phyloP scores from a whole-genome alignment of 1,140 invertebrate species.

The Onthophagus taurus region DNA sequence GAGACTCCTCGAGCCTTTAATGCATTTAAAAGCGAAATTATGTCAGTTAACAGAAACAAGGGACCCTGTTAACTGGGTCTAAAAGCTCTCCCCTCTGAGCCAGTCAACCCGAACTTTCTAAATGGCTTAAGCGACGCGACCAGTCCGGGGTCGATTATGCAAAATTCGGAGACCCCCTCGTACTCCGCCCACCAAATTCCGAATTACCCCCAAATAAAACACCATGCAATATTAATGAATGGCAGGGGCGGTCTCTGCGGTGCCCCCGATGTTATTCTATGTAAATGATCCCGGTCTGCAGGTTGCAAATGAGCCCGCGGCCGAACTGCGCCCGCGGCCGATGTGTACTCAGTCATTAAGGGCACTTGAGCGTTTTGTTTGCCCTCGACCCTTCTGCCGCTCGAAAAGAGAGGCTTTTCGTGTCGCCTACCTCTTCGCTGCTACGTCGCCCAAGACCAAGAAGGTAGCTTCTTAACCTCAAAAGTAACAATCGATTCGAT shows the following conservation, averaged over 20 bases:
- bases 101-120: conserved; percentile 24
- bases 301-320: conserved; percentile 30
- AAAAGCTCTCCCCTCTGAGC: too few species aligned
- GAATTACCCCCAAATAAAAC: conserved; percentile 20
- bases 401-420: conserved; percentile 16
- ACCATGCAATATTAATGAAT: conserved; percentile 33
- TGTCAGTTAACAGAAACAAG: conserved; percentile 30
- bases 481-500: too few species aligned
- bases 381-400: conserved; percentile 16
- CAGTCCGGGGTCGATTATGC: conserved; percentile 13
- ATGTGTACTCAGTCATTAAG: conserved; percentile 31
- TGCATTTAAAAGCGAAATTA: conserved; percentile 22
- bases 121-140: conserved; percentile 28
- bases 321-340: conserved; percentile 14
- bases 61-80: conserved; percentile 28
- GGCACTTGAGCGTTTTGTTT: conserved; percentile 30
- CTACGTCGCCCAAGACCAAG: too few species aligned
- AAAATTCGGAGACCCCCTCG: background rate
- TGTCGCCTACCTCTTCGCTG: conserved; percentile 10
- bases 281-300: conserved; percentile 29
- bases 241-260: conserved; percentile 17
- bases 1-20: too few species aligned
- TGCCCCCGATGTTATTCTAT: conserved; percentile 32
- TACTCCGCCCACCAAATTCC: too few species aligned
- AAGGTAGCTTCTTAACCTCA: too few species aligned